These are phyloP conservation scores for Biston stratarius DNA, from an alignment of 2,888 invertebrate genomes.

Conservation along the genomic window DNA sequence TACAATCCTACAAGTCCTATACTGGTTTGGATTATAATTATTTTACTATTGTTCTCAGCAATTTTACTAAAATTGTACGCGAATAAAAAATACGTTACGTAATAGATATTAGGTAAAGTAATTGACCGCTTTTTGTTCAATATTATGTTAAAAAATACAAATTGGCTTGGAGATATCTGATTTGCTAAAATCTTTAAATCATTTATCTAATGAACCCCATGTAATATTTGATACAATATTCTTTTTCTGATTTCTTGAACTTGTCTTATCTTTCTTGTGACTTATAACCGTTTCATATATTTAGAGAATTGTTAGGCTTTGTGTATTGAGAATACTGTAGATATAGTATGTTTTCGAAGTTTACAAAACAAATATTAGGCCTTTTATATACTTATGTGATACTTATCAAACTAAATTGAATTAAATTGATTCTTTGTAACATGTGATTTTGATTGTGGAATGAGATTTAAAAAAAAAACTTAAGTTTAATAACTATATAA, in stretches of 20 bases:
- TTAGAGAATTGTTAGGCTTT: slow-evolving; percentile 6
- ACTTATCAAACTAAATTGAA: slow-evolving; percentile 27
- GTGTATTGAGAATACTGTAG: slow-evolving; percentile 16
- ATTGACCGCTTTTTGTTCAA: too few species aligned
- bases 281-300: not conserved
- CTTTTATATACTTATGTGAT: slow-evolving; percentile 42
- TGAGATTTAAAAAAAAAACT: not conserved
- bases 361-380: not conserved
- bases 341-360: slow-evolving; percentile 5
- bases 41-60: too few species aligned
- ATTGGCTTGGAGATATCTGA: not conserved
- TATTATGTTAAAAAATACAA: not conserved
- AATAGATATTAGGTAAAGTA: too few species aligned
- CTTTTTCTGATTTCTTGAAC: too few species aligned
- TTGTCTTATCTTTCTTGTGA: not conserved
- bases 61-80: too few species aligned
- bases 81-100: too few species aligned
- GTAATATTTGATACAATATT: too few species aligned
- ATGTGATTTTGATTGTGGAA: not conserved
- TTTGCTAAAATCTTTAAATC: not conserved
- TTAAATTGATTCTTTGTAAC: not conserved
- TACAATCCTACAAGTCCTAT: too few species aligned
- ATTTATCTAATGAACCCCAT: too few species aligned
- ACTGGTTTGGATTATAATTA: too few species aligned
- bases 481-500: not conserved